phyloP scores from a whole-genome alignment of 2,113 vertebrate species.

The Oryzias javanicus region DNA sequence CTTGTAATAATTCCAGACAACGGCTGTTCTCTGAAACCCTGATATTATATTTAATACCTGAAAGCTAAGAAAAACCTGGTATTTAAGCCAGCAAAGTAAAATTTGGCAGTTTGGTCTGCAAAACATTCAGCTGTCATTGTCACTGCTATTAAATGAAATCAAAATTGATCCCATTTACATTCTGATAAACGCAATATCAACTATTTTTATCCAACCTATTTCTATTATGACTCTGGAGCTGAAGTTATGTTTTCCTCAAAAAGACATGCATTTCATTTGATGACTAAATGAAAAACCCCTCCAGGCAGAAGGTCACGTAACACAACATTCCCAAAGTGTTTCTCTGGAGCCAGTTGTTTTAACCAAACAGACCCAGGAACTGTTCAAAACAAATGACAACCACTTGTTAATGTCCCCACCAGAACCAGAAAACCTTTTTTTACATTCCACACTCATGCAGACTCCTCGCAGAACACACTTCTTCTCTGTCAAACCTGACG shows the following conservation, averaged over 20 bases:
- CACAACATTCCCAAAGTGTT: not conserved
- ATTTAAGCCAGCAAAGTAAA: not conserved
- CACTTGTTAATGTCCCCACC: not conserved
- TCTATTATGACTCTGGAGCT: too few relatives aligned
- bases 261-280: too few relatives aligned
- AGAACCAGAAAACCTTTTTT: not conserved
- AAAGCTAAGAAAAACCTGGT: slow-evolving; percentile 11
- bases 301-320: not conserved
- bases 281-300: too few relatives aligned
- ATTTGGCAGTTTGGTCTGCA: not conserved
- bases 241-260: too few relatives aligned
- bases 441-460: not conserved
- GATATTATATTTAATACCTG: slow-evolving; percentile 2
- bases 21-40: slow-evolving; percentile 32
- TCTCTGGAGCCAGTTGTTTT: not conserved
- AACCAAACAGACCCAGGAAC: not conserved
- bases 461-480: not conserved
- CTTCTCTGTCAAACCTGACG: too few relatives aligned
- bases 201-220: too few relatives aligned
- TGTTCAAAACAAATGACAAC: not conserved
- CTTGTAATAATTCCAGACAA: slow-evolving; percentile 45
- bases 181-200: too few relatives aligned
- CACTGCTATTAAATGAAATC: too few relatives aligned
- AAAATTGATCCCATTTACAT: too few relatives aligned
- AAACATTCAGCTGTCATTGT: too few relatives aligned